These are phyloP conservation scores for Junonia oenone DNA, from an alignment of 2,888 invertebrate genomes.

Conservation along the genomic window DNA sequence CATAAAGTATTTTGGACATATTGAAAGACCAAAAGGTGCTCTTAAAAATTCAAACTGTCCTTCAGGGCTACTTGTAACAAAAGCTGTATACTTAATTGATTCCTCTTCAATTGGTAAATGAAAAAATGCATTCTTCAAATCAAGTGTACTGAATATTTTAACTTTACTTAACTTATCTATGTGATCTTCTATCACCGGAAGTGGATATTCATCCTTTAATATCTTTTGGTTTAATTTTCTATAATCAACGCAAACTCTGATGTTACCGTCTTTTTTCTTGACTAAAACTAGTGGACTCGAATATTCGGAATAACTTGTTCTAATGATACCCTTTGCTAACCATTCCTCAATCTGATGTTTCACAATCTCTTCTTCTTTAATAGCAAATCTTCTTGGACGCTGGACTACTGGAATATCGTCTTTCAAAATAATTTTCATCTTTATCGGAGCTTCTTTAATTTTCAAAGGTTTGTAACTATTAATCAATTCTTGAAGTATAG, in stretches of 20 bases:
- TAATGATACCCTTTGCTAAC: slow-evolving; percentile 21
- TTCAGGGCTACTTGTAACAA: slow-evolving; percentile 35
- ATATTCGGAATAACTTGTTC: slow-evolving; percentile 28
- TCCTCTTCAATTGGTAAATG: slow-evolving; percentile 38
- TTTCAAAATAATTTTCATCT: slow-evolving; percentile 21
- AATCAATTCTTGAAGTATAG: no score
- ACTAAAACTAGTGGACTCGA: slow-evolving; percentile 29
- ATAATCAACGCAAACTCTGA: slow-evolving; percentile 46
- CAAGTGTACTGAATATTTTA: slow-evolving; percentile 25
- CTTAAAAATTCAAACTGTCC: slow-evolving; percentile 50
- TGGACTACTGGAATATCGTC: slow-evolving; percentile 31
- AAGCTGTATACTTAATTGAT: slow-evolving; percentile 43
- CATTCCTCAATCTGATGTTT: slow-evolving; percentile 25
- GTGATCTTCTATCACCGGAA: slow-evolving; percentile 46
- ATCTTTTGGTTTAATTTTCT: slow-evolving; percentile 45
- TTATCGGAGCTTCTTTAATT: background rate
- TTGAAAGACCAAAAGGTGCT: slow-evolving; percentile 34
- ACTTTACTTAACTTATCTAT: slow-evolving; percentile 44
- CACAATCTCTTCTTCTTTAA: slow-evolving; percentile 3
- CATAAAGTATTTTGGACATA: slow-evolving; percentile 44
- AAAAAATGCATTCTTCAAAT: slow-evolving; percentile 42
- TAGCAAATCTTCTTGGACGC: slow-evolving; percentile 29
- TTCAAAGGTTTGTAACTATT: slow-evolving; percentile 23
- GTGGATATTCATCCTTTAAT: slow-evolving; percentile 37
- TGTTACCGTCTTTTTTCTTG: slow-evolving; percentile 28